Percentiles rank a stretch among this genome's conserved stretches.
Conservation (phyloP, 2,888 invertebrate species). For the Nomada flava region DNA sequence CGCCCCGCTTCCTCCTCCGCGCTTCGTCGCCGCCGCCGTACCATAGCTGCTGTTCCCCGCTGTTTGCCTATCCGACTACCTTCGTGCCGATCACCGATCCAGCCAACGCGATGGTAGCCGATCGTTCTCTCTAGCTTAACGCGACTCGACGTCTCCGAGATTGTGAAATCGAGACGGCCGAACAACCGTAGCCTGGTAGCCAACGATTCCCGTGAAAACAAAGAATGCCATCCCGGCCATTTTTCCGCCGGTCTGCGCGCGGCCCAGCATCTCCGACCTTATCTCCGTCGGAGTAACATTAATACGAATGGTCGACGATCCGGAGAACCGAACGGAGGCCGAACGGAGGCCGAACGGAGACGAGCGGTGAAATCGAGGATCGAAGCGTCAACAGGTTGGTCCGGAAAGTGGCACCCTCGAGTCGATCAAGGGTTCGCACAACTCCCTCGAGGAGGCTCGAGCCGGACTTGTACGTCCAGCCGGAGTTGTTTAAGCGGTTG, state of each 20-base stretch:
- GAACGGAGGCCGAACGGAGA: not conserved
- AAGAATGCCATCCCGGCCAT: constrained; percentile 32
- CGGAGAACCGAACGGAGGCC: constrained; percentile 5
- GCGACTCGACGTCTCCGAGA: constrained; percentile 61
- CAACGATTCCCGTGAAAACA: constrained; percentile 41
- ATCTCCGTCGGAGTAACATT: constrained; percentile 19
- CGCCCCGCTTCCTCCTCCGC: not conserved
- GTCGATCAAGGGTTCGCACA: constrained; percentile 69
- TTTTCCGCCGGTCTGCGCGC: constrained; percentile 44
- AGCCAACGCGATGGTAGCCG: constrained; percentile 48
- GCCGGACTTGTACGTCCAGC: constrained; percentile 67
- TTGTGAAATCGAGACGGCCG: constrained; percentile 57
- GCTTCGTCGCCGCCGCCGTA: too few species aligned
- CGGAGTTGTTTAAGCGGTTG: constrained; percentile 83
- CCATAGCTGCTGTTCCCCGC: too few species aligned
- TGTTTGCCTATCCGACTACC: not conserved
- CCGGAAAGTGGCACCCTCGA: constrained; percentile 69
- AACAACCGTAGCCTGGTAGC: constrained; percentile 28
- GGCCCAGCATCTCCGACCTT: constrained; percentile 6
- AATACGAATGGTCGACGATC: constrained; percentile 37
- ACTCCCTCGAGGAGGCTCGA: constrained; percentile 70
- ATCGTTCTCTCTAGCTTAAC: constrained; percentile 50
- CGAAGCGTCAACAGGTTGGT: constrained; percentile 64
- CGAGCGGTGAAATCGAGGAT: constrained; percentile 31
- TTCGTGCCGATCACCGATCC: constrained; percentile 46